Base-by-base conservation (phyloP, 2,113 vertebrate species). In the Tachycineta bicolor region DNA sequence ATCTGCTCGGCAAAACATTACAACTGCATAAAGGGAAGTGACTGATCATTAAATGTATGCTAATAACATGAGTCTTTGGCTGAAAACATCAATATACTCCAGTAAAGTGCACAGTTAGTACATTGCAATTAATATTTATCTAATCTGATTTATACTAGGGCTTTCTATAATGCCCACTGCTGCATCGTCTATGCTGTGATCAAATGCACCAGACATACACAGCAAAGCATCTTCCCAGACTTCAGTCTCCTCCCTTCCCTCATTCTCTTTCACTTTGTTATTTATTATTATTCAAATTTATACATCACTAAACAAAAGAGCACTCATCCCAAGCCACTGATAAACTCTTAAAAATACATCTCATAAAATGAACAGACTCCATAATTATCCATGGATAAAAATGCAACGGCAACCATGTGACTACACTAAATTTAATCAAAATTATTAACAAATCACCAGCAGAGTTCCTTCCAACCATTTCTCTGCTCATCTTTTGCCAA, bases 231-330 rank as follows among this genome's bases (percentile, higher is more conserved):
- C 64, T 94, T 95, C 65, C 44, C 58, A 83, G 94, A 62, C 68
- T 92, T 95, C 79, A 83, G 90, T 77, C 52, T 92, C 62, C 76
- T 96, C 83, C 80, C 64, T 90, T 90, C 53, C 43, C 60, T 94
- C 60, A 0, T 92, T 95, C 77, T 89, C 82, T 85, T 83, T 86
- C 90, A 95, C 80, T 96, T 94, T 93, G 91, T 95, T 96, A 86
- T 96, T 96, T 96, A 94, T 97, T 93, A 96, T 96, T 97, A 97
- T 97, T 97, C 96, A 97, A 96, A 96, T 97, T 96, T 96, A 97
- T 96, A 97, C 96, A 97, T 82, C 90, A 96, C 93, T 96, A 97
- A 95, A 96, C 93, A 97, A 96, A 96, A 96, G 96, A 96, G 88
- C 94, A 96, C 96, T 96, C 96, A 97, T 96, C 94, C 94, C 96